Evolutionary conservation across 1,140 invertebrate genomes (phyloP), one percentile per base, ranked within the genome.

Genomic region (Akabosia matsudoensis): DNA sequence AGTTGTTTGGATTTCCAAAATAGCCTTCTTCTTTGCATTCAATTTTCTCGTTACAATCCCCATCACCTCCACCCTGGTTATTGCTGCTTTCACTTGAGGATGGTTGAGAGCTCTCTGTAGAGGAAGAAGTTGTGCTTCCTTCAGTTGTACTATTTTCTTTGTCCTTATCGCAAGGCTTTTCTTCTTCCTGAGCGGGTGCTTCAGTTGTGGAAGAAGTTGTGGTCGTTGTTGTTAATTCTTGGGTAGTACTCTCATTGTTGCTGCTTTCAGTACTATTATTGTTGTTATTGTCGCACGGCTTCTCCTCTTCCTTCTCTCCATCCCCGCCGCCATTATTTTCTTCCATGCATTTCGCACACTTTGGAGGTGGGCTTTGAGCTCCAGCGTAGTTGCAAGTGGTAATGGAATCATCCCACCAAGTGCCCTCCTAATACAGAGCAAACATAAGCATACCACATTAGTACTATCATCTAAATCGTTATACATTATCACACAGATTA

Each of bases 311-410:
- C 3, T 30, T 67, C 10, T 16, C 22, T n/a, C 28, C 74, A 67
- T 22, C 26, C 3, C 28, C 10, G 3, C 67, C 64, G 7, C 28
- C 31, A 30, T 30, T 28, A 30, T 31, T 31, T 30, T 31, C 61
- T 28, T n/a, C 28, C 33, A 67, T 75, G 1, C 70, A 70, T 14
- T 71, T 61, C 45, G 74, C 70, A 34, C 80, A 78, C 74, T 76
- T 76, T 64, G 30, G 54, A 74, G 78, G n/a, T 28, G 24, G 61
- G 22, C 26, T n/a, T 73, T 78, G 24, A 75, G 87, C 88, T 74
- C 86, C 85, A 4, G 90, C 88, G 84, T 90, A 88, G 77, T 90
- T 91, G 82, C 91, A 93, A 7, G 33, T 72, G 7, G 37, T 51
- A 34, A 72, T 45, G 16, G 70, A 34, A 45, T 72, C 70, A 72